A percentile compares a stretch with the other conserved stretches of the same genome.
phyloP scores from a whole-genome alignment of 2,113 vertebrate genomes.

The Electrona antarctica region DNA sequence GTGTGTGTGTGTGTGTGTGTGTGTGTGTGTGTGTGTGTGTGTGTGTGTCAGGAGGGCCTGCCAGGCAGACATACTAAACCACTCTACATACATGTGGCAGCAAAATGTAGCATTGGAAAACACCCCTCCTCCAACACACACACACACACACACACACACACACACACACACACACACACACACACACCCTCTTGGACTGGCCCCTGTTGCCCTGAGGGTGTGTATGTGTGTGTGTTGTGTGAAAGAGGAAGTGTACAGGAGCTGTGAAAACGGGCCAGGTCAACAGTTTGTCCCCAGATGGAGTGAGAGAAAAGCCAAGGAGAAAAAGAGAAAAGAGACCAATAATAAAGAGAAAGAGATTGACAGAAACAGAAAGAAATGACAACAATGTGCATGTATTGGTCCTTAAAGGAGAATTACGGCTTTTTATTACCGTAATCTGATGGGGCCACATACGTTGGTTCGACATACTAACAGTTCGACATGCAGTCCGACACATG shows the following conservation, averaged over 20 bases:
- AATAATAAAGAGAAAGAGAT: not conserved
- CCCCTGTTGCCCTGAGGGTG: conserved; percentile 31
- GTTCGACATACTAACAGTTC: too few species aligned
- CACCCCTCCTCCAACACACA: conserved; percentile 56
- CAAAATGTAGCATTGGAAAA: conserved; percentile 73
- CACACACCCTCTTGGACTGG: not conserved
- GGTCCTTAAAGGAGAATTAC: too few species aligned
- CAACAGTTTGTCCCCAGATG: conserved; percentile 60
- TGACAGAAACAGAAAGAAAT: not conserved
- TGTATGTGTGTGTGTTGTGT: conserved; percentile 13
- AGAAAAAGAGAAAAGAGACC: not conserved
- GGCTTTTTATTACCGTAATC: not conserved
- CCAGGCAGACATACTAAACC: conserved; percentile 77
- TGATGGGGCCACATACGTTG: too few species aligned
- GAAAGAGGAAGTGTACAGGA: conserved; percentile 73
- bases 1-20: not conserved
- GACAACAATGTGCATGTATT: not conserved
- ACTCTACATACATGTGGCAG: conserved; percentile 77
- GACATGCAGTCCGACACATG: too few species aligned
- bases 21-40: not conserved
- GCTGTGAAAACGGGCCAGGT: conserved; percentile 71
- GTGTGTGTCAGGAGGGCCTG: not conserved
- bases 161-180: conserved; percentile 11
- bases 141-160: conserved; percentile 4
- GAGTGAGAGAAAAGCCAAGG: conserved; percentile 6